These are phyloP conservation scores for Xestia xanthographa DNA, from an alignment of 2,888 invertebrate genomes.

Conservation along the genomic window DNA sequence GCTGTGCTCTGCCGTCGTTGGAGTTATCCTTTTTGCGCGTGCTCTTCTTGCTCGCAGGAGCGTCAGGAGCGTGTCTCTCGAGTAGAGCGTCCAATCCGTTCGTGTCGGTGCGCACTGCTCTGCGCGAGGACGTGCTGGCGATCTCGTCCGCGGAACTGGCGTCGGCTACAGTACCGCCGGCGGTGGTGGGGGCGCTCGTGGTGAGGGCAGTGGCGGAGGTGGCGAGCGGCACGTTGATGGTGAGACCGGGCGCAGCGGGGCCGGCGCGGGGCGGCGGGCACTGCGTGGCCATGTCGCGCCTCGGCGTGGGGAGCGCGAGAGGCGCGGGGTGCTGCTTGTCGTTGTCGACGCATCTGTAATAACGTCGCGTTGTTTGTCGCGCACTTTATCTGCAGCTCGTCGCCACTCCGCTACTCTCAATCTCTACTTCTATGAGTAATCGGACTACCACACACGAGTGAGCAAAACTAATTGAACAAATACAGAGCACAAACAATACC, in stretches of 20 bases:
- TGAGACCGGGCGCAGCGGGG: neutral
- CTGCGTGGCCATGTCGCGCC: conserved; percentile 28
- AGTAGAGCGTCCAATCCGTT: conserved; percentile 3
- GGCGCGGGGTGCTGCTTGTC: neutral
- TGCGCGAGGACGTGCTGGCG: neutral
- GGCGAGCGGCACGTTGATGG: neutral
- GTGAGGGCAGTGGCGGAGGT: neutral
- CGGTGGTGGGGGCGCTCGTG: neutral
- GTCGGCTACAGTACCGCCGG: neutral
- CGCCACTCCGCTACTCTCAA: neutral
- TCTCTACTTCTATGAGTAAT: neutral
- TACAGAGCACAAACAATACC: neutral
- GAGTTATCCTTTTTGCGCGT: neutral
- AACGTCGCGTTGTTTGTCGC: conserved; percentile 16
- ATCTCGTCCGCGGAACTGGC: conserved; percentile 33
- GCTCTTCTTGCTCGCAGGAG: neutral
- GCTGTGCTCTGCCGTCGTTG: neutral
- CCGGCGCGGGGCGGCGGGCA: neutral
- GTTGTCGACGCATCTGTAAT: conserved; percentile 24
- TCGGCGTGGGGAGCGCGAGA: neutral
- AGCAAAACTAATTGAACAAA: neutral
- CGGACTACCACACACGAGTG: neutral
- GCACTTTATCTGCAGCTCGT: neutral
- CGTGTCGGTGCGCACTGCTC: no score
- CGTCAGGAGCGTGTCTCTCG: neutral